Evolutionary conservation across 1,140 invertebrate species (phyloP).

Genomic region (Philopotamus ludificatus): DNA sequence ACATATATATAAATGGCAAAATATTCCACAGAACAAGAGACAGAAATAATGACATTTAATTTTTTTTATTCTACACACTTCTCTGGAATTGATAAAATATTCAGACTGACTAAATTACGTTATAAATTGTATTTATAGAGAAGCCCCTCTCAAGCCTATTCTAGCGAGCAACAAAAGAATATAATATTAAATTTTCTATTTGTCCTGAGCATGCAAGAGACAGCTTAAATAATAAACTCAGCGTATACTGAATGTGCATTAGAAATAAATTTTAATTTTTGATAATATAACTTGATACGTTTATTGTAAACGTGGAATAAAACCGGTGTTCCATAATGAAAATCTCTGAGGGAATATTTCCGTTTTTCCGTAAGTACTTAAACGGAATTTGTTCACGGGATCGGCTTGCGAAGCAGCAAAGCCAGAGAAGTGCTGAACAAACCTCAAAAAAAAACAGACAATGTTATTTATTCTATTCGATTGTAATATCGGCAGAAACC

Average conservation of each 20-base stretch:
- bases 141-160: no score
- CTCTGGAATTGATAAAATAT: no score
- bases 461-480: background rate
- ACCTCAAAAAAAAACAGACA: constrained; percentile 8
- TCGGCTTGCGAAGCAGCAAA: background rate
- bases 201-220: constrained; percentile 14
- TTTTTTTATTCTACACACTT: no score
- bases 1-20: background rate
- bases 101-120: no score
- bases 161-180: no score
- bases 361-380: constrained; percentile 7
- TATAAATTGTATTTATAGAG: no score
- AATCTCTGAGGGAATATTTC: constrained; percentile 7
- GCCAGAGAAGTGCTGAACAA: background rate
- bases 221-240: no score
- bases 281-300: constrained; percentile 6
- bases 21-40: background rate
- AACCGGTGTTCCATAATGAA: constrained; percentile 9
- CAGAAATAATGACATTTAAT: background rate
- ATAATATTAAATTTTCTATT: background rate
- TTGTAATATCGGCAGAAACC: background rate
- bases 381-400: background rate
- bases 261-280: no score
- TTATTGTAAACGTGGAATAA: background rate
- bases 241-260: no score